phyloP scores from a whole-genome alignment of 92 coral and sea anemone species.

The Diadumene lineata region DNA sequence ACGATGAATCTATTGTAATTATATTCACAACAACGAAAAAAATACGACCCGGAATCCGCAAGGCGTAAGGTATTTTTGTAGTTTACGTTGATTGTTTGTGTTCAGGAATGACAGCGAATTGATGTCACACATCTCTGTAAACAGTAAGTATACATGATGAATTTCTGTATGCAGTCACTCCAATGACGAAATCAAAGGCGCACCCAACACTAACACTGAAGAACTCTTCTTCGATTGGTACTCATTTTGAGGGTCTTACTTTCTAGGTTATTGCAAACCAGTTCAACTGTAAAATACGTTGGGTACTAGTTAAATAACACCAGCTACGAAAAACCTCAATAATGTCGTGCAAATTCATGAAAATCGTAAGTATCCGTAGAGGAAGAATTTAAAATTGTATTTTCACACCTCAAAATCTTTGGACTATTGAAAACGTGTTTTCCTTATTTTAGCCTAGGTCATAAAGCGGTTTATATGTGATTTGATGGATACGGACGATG shows the following conservation, averaged over 20 bases:
- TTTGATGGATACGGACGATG: background rate
- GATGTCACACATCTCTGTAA: background rate
- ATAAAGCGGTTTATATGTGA: background rate
- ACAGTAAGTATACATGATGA: background rate
- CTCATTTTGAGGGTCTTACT: background rate
- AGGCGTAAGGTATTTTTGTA: background rate
- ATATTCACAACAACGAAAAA: constrained; percentile 9
- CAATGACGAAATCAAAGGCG: background rate
- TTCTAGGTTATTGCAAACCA: background rate
- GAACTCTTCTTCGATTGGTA: too few species aligned
- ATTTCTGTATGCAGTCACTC: background rate
- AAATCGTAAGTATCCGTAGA: constrained; percentile 35
- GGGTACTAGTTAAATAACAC: background rate
- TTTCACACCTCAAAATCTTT: background rate
- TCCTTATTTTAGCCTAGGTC: background rate
- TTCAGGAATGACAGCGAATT: background rate
- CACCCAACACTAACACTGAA: background rate
- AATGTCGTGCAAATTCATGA: constrained; percentile 51
- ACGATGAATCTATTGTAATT: constrained; percentile 1
- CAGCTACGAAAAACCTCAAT: background rate
- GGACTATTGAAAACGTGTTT: background rate
- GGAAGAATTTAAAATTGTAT: background rate
- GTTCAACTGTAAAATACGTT: background rate
- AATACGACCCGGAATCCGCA: background rate
- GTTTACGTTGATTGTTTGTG: background rate